These are phyloP conservation scores for Gnatocerus cornutus DNA, from an alignment of 2,888 invertebrate genomes.

Conservation along the genomic window DNA sequence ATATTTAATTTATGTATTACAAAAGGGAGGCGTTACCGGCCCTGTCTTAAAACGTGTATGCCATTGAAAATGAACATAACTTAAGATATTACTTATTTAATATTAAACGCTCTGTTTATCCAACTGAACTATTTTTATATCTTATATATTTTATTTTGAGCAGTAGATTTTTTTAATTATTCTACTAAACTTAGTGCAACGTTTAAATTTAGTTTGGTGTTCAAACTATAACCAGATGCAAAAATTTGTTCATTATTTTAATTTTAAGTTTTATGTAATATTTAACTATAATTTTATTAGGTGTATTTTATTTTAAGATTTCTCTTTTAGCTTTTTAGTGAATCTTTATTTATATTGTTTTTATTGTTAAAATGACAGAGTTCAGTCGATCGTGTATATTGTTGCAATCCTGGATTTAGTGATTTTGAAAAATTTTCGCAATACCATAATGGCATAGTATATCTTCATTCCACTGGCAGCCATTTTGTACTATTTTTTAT, in stretches of 20 bases:
- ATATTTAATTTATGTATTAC: constrained; percentile 41
- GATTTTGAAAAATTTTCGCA: constrained; percentile 52
- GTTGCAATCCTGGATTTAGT: constrained; percentile 38
- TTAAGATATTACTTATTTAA: constrained; percentile 51
- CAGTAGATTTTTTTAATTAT: constrained; percentile 56
- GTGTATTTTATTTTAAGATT: constrained; percentile 64
- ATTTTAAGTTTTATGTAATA: constrained; percentile 65
- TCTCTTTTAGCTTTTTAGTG: constrained; percentile 66
- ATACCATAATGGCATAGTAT: constrained; percentile 63
- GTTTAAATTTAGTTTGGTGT: constrained; percentile 57
- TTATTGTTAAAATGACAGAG: constrained; percentile 51
- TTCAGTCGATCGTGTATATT: constrained; percentile 26
- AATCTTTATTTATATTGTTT: constrained; percentile 69
- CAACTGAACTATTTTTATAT: constrained; percentile 46
- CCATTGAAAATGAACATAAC: constrained; percentile 49
- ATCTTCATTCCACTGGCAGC: constrained; percentile 65
- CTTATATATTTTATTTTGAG: constrained; percentile 55
- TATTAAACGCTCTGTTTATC: constrained; percentile 46
- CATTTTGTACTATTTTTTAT: constrained; percentile 54
- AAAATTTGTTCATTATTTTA: constrained; percentile 61
- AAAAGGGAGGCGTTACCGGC: constrained; percentile 16
- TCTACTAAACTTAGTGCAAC: constrained; percentile 56
- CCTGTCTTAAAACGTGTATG: constrained; percentile 35
- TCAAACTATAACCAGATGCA: constrained; percentile 53
- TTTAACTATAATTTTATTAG: constrained; percentile 65